Evolutionary conservation across 2,113 vertebrate genomes (phyloP).

Genomic region (Xenopus borealis): DNA sequence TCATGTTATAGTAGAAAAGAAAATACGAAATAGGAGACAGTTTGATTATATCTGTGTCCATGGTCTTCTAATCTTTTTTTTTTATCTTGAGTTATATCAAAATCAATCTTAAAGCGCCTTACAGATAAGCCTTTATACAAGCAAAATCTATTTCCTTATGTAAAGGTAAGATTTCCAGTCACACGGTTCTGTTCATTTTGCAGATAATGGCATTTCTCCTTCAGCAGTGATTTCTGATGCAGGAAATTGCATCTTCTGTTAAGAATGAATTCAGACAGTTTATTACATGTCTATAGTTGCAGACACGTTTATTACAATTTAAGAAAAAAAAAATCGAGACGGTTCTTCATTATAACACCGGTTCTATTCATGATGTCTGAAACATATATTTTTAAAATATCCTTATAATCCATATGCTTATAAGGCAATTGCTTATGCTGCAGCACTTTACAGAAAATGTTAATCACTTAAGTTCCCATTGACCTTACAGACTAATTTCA

Average conservation of each 20-base stretch:
- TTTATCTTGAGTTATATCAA: slow-evolving; percentile 26
- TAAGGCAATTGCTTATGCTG: too few species aligned
- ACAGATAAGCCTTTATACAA: slow-evolving; percentile 26
- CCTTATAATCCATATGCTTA: too few species aligned
- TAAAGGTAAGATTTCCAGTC: slow-evolving; percentile 43
- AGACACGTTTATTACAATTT: slow-evolving; percentile 32
- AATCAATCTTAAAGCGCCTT: slow-evolving; percentile 34
- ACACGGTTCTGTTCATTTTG: slow-evolving; percentile 31
- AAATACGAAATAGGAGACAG: slow-evolving; percentile 18
- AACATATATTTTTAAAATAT: not conserved
- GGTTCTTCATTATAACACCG: not conserved
- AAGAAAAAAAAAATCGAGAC: not conserved
- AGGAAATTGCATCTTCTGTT: slow-evolving; percentile 43
- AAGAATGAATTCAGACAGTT: slow-evolving; percentile 37
- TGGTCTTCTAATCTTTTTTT: slow-evolving; percentile 28
- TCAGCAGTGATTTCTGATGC: slow-evolving; percentile 42
- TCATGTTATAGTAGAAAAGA: slow-evolving; percentile 26
- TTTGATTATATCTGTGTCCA: slow-evolving; percentile 39
- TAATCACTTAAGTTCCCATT: too few species aligned
- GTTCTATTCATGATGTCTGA: not conserved
- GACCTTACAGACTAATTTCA: too few species aligned
- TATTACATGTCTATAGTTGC: slow-evolving; percentile 33
- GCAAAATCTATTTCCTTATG: slow-evolving; percentile 42
- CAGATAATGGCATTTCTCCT: slow-evolving; percentile 46
- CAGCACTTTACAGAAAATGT: too few species aligned